These are phyloP conservation scores for Aporrectodea caliginosa DNA, from an alignment of 1,140 invertebrate genomes.

Conservation along the genomic window DNA sequence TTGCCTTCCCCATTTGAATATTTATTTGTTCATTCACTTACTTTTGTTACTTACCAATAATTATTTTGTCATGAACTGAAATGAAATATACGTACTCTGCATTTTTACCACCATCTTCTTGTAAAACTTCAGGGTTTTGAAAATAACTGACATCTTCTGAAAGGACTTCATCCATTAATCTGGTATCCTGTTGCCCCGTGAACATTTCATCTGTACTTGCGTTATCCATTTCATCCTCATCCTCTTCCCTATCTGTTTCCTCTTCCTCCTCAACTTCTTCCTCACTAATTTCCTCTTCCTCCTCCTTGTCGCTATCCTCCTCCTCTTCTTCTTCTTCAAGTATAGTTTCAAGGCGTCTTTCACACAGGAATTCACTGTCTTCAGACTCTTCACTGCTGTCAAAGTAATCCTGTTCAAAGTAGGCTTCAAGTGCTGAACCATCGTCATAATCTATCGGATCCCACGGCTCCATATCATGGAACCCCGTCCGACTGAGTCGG, in stretches of 20 bases:
- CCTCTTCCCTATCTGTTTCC: background rate
- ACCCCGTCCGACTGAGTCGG: background rate
- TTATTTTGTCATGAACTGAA: too few relatives aligned
- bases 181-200: too few relatives aligned
- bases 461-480: background rate
- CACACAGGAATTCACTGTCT: background rate
- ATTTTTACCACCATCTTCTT: too few relatives aligned
- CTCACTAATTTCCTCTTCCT: background rate
- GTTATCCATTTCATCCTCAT: background rate
- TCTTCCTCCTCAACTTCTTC: background rate
- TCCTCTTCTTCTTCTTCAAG: background rate
- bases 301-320: background rate
- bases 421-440: background rate
- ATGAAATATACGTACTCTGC: too few relatives aligned
- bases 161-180: too few relatives aligned
- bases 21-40: too few relatives aligned
- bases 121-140: too few relatives aligned
- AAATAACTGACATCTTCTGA: too few relatives aligned
- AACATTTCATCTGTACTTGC: background rate
- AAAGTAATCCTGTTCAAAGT: background rate
- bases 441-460: background rate
- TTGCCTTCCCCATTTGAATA: too few relatives aligned
- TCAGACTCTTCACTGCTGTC: background rate
- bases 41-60: too few relatives aligned
- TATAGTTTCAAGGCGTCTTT: background rate